phyloP scores from a whole-genome alignment of 1,140 invertebrate species.

The Oryzaephilus surinamensis region DNA sequence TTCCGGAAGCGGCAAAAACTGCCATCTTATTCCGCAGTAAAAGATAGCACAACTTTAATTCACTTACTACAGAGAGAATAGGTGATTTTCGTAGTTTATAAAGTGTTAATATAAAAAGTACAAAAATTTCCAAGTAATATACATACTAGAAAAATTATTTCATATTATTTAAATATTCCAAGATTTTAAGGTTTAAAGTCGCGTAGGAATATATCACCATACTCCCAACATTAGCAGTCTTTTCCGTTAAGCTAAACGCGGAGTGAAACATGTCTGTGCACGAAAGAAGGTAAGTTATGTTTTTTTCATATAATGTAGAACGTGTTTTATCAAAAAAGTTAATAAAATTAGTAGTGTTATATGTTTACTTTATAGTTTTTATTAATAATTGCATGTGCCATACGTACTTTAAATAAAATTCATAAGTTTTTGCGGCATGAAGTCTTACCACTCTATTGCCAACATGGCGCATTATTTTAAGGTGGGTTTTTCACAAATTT shows the following conservation, averaged over 20 bases:
- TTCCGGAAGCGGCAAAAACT: too few species aligned
- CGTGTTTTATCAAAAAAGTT: conserved; percentile 7
- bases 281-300: conserved; percentile 59
- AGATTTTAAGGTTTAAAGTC: conserved; percentile 8
- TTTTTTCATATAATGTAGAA: conserved; percentile 25
- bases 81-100: not conserved
- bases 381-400: conserved; percentile 2
- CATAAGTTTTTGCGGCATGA: conserved; percentile 22
- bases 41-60: conserved; percentile 2
- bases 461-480: conserved; percentile 54
- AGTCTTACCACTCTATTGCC: conserved; percentile 39
- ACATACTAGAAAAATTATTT: not conserved
- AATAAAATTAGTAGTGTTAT: not conserved
- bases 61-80: not conserved
- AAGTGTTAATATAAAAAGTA: not conserved
- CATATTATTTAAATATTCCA: not conserved
- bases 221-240: conserved; percentile 35
- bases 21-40: conserved; percentile 6
- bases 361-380: not conserved
- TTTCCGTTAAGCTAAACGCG: conserved; percentile 58
- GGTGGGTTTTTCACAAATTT: too few species aligned
- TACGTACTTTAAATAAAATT: conserved; percentile 20
- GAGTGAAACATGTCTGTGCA: conserved; percentile 67
- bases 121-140: not conserved
- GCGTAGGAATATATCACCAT: conserved; percentile 32